Evolutionary conservation across 2,888 invertebrate species (phyloP), one percentile per base, ranked within the genome.

Genomic region (Siphonodentalium dalli): DNA sequence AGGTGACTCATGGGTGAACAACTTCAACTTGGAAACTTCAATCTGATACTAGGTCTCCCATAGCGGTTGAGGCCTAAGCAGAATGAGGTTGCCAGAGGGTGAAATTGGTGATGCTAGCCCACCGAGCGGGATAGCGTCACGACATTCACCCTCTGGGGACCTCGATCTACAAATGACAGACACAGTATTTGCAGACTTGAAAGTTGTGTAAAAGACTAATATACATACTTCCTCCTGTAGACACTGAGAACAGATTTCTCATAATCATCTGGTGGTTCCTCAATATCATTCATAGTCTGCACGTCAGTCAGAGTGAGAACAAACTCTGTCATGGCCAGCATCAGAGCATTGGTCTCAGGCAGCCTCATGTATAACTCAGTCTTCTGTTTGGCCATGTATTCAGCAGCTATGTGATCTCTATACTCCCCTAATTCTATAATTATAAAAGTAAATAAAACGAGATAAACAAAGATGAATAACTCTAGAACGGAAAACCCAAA

Each of bases 361-460:
- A 71, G 61, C 18, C 59, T 55, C 5, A 78, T 56, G 58, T 70
- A 77, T 2, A 55, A 47, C 13, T 66, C 48, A 1, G 71, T 56
- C 11, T 71, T 53, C 34, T 63, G 71, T 35, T 69, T 67, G 9
- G 71, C 67, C 49, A 75, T 73, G 3, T 68, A 58, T 39, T 76
- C 72, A 45, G 75, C 72, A 20, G 61, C 51, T 23, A 72, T 45
- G 72, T 72, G 74, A 31, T 75, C 74, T 23, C 54, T 58, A 45
- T 69, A 73, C 21, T 71, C 68, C 33, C 66, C 66, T 2, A 62
- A 65, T 33, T 66, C 72, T 75, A 60, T 33, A 34, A 44, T 21
- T 29, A 4, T 9, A 38, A 26, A 52, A 45, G 41, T 8, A 27
- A 13, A 7, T 11, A 7, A 45, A n/a, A n/a, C n/a, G n/a, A n/a